These are phyloP conservation scores for Lateolabrax maculatus DNA, from an alignment of 2,797 vertebrate genomes.

Conservation along the genomic window DNA sequence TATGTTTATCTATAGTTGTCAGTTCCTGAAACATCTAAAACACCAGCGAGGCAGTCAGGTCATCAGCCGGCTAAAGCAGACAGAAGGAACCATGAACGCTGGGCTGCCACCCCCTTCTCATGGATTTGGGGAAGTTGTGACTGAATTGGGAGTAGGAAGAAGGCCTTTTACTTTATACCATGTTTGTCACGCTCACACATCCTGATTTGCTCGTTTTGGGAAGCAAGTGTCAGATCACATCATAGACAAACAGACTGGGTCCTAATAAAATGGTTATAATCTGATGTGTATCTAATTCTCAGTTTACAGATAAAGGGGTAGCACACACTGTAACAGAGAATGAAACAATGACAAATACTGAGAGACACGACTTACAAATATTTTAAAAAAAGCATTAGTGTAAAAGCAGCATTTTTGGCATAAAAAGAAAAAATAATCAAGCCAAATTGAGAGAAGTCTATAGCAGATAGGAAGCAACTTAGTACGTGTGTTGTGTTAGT, in stretches of 20 bases:
- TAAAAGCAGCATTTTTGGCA: background rate
- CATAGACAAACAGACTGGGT: conserved; percentile 74
- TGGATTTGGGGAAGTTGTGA: conserved; percentile 90
- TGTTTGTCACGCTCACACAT: conserved; percentile 86
- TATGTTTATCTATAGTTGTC: conserved; percentile 12
- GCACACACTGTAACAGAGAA: conserved; percentile 4
- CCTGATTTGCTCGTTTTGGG: conserved; percentile 87
- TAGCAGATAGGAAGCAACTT: conserved; percentile 32
- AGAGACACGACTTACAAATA: background rate
- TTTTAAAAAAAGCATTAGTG: background rate
- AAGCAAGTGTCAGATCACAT: conserved; percentile 79
- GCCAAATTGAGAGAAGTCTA: background rate
- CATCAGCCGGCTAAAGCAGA: conserved; percentile 44
- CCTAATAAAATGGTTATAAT: conserved; percentile 54
- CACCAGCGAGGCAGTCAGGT: conserved; percentile 26
- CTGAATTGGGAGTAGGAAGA: conserved; percentile 87
- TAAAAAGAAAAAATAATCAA: conserved; percentile 8
- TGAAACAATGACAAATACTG: conserved; percentile 5
- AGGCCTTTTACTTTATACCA: conserved; percentile 84
- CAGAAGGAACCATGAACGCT: conserved; percentile 82
- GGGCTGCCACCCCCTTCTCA: conserved; percentile 77
- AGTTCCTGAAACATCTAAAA: conserved; percentile 29
- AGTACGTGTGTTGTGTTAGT: conserved; percentile 37
- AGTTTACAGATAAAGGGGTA: conserved; percentile 1
- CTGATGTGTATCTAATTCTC: conserved; percentile 17